phyloP scores from a whole-genome alignment of 2,113 vertebrate genomes.

The Picathartes gymnocephalus region DNA sequence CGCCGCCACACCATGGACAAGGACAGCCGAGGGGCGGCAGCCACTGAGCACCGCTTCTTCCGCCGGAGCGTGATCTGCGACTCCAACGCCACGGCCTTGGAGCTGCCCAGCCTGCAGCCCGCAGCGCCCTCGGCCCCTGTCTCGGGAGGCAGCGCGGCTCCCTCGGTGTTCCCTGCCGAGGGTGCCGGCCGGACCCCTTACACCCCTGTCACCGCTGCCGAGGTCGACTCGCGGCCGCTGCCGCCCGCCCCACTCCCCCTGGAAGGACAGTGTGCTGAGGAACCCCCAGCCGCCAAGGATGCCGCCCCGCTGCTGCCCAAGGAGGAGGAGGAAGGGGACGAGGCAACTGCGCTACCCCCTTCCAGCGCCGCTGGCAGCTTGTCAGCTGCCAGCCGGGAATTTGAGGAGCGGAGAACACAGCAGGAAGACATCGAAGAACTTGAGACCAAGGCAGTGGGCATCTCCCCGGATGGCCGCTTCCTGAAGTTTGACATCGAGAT shows the following conservation, averaged over 20 bases:
- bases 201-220: background rate
- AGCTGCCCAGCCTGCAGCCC: constrained; percentile 89
- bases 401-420: constrained; percentile 78
- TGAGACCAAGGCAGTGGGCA: constrained; percentile 96
- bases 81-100: constrained; percentile 92
- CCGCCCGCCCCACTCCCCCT: constrained; percentile 7
- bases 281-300: constrained; percentile 40
- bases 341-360: background rate
- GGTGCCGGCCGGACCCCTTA: background rate
- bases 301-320: constrained; percentile 7
- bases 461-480: constrained; percentile 93
- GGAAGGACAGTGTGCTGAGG: constrained; percentile 15
- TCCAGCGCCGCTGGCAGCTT: constrained; percentile 64
- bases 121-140: constrained; percentile 59
- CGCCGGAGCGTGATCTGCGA: constrained; percentile 97
- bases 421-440: constrained; percentile 95
- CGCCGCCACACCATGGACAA: constrained; percentile 97
- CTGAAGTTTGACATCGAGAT: constrained; percentile 98
- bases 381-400: constrained; percentile 68
- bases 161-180: constrained; percentile 44
- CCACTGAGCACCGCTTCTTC: constrained; percentile 92
- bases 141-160: constrained; percentile 23
- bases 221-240: background rate
- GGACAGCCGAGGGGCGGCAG: constrained; percentile 83
- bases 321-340: constrained; percentile 35